Percentiles rank a stretch among this genome's conserved stretches.
Conservation (phyloP, 2,113 vertebrate species). For the Anguilla japonica region DNA sequence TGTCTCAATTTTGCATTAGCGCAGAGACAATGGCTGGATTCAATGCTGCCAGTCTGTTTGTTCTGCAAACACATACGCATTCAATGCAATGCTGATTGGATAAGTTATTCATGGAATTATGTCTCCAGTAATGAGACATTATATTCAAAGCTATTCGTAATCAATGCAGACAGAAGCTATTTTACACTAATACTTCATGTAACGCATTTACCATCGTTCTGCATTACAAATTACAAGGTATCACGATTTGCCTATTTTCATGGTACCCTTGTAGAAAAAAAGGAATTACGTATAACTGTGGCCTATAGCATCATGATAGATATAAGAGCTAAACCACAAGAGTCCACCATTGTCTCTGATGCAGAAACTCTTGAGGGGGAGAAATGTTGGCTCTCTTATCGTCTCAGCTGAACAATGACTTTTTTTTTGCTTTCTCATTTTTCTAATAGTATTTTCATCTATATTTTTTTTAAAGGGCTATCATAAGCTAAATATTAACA, state of each 20-base stretch:
- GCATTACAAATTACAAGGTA: not conserved
- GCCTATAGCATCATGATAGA: not conserved
- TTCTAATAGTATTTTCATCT: too few relatives aligned
- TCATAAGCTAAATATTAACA: too few relatives aligned
- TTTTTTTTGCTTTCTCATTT: too few relatives aligned
- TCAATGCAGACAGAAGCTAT: not conserved
- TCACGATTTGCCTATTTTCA: not conserved
- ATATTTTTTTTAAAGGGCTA: too few relatives aligned
- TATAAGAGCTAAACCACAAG: too few relatives aligned
- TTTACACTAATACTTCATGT: not conserved
- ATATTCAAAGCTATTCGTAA: not conserved
- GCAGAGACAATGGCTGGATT: not conserved
- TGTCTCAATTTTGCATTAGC: not conserved
- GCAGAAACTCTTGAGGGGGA: too few relatives aligned
- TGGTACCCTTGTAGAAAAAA: not conserved
- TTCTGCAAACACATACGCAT: not conserved
- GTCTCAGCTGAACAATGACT: too few relatives aligned
- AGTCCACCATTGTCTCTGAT: too few relatives aligned
- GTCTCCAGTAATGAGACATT: not conserved
- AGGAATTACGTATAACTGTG: not conserved
- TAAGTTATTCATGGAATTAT: constrained; percentile 1
- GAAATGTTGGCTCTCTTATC: too few relatives aligned
- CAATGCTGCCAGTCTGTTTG: not conserved
- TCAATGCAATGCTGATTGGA: not conserved
- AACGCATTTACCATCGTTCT: not conserved